These are phyloP conservation scores for Heliconius aoede DNA, from an alignment of 2,888 invertebrate species.

Conservation along the genomic window DNA sequence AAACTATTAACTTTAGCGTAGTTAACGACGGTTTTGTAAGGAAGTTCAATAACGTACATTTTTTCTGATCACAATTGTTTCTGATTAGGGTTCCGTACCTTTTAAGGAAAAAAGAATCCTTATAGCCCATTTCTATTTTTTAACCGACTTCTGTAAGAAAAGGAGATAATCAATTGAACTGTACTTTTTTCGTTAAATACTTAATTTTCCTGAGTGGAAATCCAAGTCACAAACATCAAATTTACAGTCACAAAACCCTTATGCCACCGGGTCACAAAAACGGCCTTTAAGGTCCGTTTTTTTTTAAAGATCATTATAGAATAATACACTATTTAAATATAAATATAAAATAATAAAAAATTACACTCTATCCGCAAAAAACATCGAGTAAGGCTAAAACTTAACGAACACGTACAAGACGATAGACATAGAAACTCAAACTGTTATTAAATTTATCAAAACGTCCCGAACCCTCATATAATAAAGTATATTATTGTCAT, in stretches of 20 bases:
- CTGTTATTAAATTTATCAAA: slow-evolving; percentile 27
- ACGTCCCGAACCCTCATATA: background rate
- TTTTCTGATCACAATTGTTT: too few species aligned
- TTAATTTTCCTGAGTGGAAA: too few species aligned
- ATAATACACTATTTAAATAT: background rate
- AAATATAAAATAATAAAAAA: slow-evolving; percentile 16
- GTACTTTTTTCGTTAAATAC: too few species aligned
- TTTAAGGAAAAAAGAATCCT: too few species aligned
- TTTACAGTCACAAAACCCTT: too few species aligned
- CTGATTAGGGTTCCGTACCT: too few species aligned
- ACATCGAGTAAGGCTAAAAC: slow-evolving; percentile 35
- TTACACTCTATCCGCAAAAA: slow-evolving; percentile 36
- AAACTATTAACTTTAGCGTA: background rate
- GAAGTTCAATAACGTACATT: background rate
- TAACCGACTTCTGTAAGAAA: too few species aligned
- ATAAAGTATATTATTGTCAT: slow-evolving; percentile 2
- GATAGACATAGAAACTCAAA: slow-evolving; percentile 7
- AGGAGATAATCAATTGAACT: too few species aligned
- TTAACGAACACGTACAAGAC: slow-evolving; percentile 33
- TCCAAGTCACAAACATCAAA: too few species aligned
- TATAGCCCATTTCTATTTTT: too few species aligned
- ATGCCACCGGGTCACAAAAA: background rate
- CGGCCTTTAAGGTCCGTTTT: background rate
- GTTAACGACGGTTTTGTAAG: too few species aligned
- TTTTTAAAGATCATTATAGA: background rate